Evolutionary conservation across 2,888 invertebrate species (phyloP), one percentile per base, ranked within the genome.

Genomic region (Scaptomyza cyrtandrae): DNA sequence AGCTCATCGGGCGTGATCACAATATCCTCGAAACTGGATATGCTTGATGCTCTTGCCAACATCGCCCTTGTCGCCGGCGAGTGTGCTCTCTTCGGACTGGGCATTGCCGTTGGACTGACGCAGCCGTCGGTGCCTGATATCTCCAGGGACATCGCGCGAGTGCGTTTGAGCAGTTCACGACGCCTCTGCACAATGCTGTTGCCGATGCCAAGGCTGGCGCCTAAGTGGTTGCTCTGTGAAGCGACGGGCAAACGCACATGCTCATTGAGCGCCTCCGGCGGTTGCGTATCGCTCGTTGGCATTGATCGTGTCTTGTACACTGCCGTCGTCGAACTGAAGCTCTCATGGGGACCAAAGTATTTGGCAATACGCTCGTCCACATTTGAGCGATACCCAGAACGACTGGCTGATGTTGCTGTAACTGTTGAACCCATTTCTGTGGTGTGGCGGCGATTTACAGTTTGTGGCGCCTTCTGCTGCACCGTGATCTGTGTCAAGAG

Each of bases 1-100:
- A 92, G 75, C 53, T 92, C 92, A 57, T 89, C 90, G 52, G 88
- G 80, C 11, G 90, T 91, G 27, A 92, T 80, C 54, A 83, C 74
- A 43, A 92, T 88, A 16, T 92, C 92, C 55, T 92, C 91, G 65
- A 81, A 77, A 49, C 62, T 59, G 55, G 71, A 60, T 10, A 84
- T 58, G 33, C 39, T 44, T n/a, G 16, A 14, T n/a, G 10, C n/a
- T 4, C n/a, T 35, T 52, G 31, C 13, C 10, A 7, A 19, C 6
- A n/a, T 27, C 0, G 29, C 75, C 52, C 75, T 41, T 16, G 41
- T 16, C 16, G 41, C 71, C 27, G 90, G 86, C 13, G 80, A 84
- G 6, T 77, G 62, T 63, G 90, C 43, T 1, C 81, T 43, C 65
- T 86, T 77, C 24, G 79, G 48, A 44, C 71, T 78, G 24, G 78